phyloP scores from a whole-genome alignment of 2,113 vertebrate genomes.

The Acrocephalus kingi region DNA sequence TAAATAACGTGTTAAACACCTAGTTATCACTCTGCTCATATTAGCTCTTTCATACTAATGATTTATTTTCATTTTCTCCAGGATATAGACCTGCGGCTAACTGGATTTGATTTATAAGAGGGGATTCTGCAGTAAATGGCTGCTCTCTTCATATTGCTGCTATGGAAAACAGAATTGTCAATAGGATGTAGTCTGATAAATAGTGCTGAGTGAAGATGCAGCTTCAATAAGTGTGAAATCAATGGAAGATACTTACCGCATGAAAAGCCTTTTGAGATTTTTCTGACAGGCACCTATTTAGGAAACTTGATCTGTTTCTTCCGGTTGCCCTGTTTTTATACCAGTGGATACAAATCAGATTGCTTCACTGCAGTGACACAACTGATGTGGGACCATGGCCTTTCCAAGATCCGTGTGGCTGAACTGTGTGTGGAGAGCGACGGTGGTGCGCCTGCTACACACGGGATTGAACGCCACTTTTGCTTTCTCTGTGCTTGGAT shows the following conservation, averaged over 20 bases:
- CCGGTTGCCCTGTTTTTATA: constrained; percentile 31
- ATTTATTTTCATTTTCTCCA: constrained; percentile 85
- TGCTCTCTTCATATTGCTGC: constrained; percentile 68
- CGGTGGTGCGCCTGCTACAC: constrained; percentile 67
- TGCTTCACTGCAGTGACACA: constrained; percentile 56
- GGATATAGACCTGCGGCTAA: constrained; percentile 81
- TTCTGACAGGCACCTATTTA: constrained; percentile 66
- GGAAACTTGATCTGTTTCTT: constrained; percentile 67
- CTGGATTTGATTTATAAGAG: constrained; percentile 83
- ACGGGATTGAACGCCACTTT: constrained; percentile 70
- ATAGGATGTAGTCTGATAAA: constrained; percentile 80
- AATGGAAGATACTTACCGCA: constrained; percentile 76
- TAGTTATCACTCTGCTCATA: constrained; percentile 72
- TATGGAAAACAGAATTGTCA: constrained; percentile 82
- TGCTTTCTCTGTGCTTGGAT: constrained; percentile 78
- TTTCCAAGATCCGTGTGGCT: constrained; percentile 74
- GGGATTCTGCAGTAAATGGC: constrained; percentile 77
- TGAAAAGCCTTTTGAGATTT: constrained; percentile 75
- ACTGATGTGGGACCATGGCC: constrained; percentile 84
- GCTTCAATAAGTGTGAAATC: constrained; percentile 75
- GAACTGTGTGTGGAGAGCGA: constrained; percentile 67
- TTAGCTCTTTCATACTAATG: constrained; percentile 77
- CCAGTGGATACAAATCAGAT: constrained; percentile 81
- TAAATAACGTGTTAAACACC: constrained; percentile 67
- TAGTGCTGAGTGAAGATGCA: constrained; percentile 78